Base-by-base conservation (phyloP, 1,140 invertebrate species). In the Antheraea mylitta region DNA sequence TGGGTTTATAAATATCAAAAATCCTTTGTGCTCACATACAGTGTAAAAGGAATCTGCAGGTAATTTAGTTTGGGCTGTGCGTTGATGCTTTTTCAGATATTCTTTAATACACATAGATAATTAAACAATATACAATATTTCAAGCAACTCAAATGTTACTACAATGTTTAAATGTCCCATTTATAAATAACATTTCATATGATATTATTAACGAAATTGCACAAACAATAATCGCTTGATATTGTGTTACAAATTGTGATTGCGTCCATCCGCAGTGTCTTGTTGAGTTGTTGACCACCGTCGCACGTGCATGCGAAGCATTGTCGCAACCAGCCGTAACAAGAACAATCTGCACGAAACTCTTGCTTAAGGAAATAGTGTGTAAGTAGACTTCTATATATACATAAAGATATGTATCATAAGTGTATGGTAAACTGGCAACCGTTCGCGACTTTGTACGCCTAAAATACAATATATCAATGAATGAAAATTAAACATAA, bases 241-340 rank as follows among this genome's bases (percentile, higher is more conserved):
- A 53, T 53, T 53, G 45, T 53, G 45, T 53, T 53, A 53, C 45
- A 53, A 53, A 53, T 53, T 53, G 45, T 53, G 10, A 53, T 53
- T 53, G 45, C 45, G 45, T 53, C 16, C 45, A 53, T 53, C 45
- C 45, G 45, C 45, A 53, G 45, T 53, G 45, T 16, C 45, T 53
- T 16, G 45, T 53, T 53, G 45, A 53, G 11, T 53, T 53, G 45
- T 13, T 53, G 45, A 53, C 45, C 45, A 53, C 45, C 45, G 45
- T 53, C 45, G 45, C 45, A 53, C 45, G 45, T 53, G 45, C 45
- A 53, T 53, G 45, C 45, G 45, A 16, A 53, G 45, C 45, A 53
- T 53, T 53, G 45, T 53, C 45, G 45, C 45, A 53, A 53, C 45
- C 45, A 53, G 16, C 45, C 16, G 45, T 53, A 53, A 53, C 45